Evolutionary conservation across 30 jellyfish, hydroid and myxozoan genomes (phyloP), one percentile per base, ranked within the genome.

Genomic region (Chironex yamaguchii): DNA sequence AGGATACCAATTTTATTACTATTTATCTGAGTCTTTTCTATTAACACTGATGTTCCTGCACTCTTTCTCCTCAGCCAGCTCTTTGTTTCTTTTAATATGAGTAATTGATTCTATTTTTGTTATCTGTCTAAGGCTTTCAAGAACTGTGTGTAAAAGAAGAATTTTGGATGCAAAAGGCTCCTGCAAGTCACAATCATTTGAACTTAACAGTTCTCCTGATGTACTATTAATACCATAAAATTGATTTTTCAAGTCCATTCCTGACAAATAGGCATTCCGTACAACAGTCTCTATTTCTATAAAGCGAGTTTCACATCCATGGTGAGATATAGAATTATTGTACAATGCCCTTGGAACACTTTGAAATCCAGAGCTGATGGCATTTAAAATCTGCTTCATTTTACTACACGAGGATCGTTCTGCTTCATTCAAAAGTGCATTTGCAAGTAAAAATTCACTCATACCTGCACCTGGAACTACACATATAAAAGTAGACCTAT

Each of bases 91-190:
- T n/a, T n/a, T n/a, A n/a, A n/a, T n/a, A n/a, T n/a, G n/a, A n/a
- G n/a, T n/a, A n/a, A n/a, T n/a, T n/a, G n/a, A n/a, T n/a, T n/a
- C n/a, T n/a, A n/a, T n/a, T n/a, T n/a, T n/a, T n/a, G n/a, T n/a
- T n/a, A n/a, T n/a, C n/a, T n/a, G n/a, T n/a, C n/a, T n/a, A n/a
- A n/a, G n/a, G n/a, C n/a, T n/a, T n/a, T n/a, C n/a, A n/a, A n/a
- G n/a, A n/a, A n/a, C n/a, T n/a, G n/a, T n/a, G n/a, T n/a, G n/a
- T n/a, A n/a, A n/a, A n/a, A n/a, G n/a, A n/a, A 86, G 52, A 28
- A 86, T 28, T 58, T 86, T 86, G 12, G 96, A 86, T 13, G 86
- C 52, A 49, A 74, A 74, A 36, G 96, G 96, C 52, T 86, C 96
- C 63, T 73, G 42, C 1, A 67, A 67, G 26, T 66, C 81, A 9